Percentiles rank a stretch among this genome's conserved stretches.
These are phyloP conservation scores for Pseudomugil gertrudae DNA, from an alignment of 2,797 vertebrate species.

Conservation along the genomic window DNA sequence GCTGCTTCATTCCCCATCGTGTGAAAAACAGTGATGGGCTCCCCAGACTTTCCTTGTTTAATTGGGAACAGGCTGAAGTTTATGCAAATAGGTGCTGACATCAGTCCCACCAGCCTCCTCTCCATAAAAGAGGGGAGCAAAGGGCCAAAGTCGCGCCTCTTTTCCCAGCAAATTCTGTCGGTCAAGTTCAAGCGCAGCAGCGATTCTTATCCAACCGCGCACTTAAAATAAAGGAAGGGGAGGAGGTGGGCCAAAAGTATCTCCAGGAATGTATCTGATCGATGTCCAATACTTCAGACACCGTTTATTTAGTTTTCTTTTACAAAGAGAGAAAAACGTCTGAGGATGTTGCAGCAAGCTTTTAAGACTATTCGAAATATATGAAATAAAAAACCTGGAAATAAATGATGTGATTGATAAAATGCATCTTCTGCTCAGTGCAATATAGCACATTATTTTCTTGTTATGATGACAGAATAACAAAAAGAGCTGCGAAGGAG, in stretches of 20 bases:
- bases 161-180: slow-evolving; percentile 78
- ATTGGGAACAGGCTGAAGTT: slow-evolving; percentile 81
- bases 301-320: too few relatives aligned
- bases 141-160: slow-evolving; percentile 79
- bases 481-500: not conserved
- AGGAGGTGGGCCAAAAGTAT: slow-evolving; percentile 6
- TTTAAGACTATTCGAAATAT: too few relatives aligned
- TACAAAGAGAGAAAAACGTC: too few relatives aligned
- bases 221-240: slow-evolving; percentile 16
- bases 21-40: slow-evolving; percentile 69
- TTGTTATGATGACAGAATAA: too few relatives aligned
- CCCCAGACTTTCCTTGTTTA: slow-evolving; percentile 74
- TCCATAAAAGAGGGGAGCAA: slow-evolving; percentile 76
- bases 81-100: slow-evolving; percentile 84
- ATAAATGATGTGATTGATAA: too few relatives aligned
- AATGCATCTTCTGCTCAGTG: too few relatives aligned
- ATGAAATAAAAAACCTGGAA: too few relatives aligned
- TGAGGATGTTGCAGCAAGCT: too few relatives aligned
- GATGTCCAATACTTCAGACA: not conserved
- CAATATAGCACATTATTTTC: too few relatives aligned
- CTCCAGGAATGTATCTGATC: slow-evolving; percentile 16
- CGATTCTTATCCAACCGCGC: slow-evolving; percentile 73
- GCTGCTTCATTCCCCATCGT: slow-evolving; percentile 59
- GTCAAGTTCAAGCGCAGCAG: slow-evolving; percentile 85
- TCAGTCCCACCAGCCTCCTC: slow-evolving; percentile 75